Conservation (phyloP, 2,888 invertebrate genomes). For the Cryptocephalus moraei region DNA sequence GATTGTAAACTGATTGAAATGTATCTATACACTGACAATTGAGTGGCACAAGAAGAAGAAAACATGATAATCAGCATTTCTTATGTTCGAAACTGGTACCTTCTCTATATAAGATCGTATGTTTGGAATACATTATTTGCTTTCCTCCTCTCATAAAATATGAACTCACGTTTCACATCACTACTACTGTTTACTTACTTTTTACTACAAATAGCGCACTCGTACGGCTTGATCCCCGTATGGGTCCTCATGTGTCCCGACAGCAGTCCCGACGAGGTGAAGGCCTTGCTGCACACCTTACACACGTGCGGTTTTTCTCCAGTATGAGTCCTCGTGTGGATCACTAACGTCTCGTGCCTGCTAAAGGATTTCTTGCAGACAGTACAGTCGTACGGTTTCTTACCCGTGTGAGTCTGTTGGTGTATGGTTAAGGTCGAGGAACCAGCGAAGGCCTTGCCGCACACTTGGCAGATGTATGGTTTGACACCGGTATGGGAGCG, state of each 20-base stretch:
- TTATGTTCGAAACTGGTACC: too few relatives aligned
- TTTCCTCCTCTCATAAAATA: too few relatives aligned
- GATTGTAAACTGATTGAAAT: too few relatives aligned
- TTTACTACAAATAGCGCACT: constrained; percentile 34
- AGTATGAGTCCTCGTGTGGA: constrained; percentile 36
- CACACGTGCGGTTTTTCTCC: constrained; percentile 37
- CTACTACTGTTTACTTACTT: constrained; percentile 25
- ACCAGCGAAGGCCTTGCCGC: constrained; percentile 39
- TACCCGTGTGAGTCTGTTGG: constrained; percentile 37
- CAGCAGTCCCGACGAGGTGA: constrained; percentile 35
- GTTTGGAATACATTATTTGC: too few relatives aligned
- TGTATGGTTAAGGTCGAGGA: constrained; percentile 37
- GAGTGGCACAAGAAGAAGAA: too few relatives aligned
- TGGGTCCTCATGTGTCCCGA: constrained; percentile 37
- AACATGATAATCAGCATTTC: too few relatives aligned
- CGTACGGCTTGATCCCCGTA: constrained; percentile 36
- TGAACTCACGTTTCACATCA: too few relatives aligned
- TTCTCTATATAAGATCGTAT: too few relatives aligned
- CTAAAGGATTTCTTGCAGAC: constrained; percentile 35
- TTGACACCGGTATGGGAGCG: constrained; percentile 38
- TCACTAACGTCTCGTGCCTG: constrained; percentile 35
- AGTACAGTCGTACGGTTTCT: constrained; percentile 36
- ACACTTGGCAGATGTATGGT: constrained; percentile 37
- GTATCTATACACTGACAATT: too few relatives aligned
- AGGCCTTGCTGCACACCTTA: constrained; percentile 33